A percentile compares a stretch with the other conserved stretches of the same genome.
phyloP scores from a whole-genome alignment of 1,140 invertebrate genomes.

The Scaptomyza graminum region DNA sequence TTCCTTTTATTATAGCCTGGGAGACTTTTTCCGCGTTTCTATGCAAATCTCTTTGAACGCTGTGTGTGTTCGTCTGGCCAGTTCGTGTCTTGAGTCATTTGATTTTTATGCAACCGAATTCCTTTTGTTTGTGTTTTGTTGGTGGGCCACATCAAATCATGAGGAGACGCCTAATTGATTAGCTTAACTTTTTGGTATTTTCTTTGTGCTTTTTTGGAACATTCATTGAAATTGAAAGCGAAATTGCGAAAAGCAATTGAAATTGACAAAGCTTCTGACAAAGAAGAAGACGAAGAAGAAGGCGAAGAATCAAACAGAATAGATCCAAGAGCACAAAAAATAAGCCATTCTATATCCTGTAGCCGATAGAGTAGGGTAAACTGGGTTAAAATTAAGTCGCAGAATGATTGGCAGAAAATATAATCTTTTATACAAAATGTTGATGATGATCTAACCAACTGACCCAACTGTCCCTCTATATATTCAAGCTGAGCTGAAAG shows the following conservation, averaged over 20 bases:
- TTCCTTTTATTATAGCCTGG: slow-evolving; percentile 52
- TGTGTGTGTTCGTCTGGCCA: slow-evolving; percentile 55
- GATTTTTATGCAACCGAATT: slow-evolving; percentile 46
- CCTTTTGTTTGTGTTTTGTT: slow-evolving; percentile 37
- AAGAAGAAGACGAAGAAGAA: neutral
- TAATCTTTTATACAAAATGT: too few relatives aligned
- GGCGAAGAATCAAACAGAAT: too few relatives aligned
- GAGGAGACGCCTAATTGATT: slow-evolving; percentile 45
- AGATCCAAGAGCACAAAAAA: too few relatives aligned
- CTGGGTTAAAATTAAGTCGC: too few relatives aligned
- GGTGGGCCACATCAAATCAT: slow-evolving; percentile 55
- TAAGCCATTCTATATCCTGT: too few relatives aligned
- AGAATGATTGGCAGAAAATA: too few relatives aligned
- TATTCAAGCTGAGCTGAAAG: too few relatives aligned
- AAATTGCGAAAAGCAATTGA: slow-evolving; percentile 53
- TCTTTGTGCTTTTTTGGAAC: slow-evolving; percentile 51
- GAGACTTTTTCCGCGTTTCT: slow-evolving; percentile 67
- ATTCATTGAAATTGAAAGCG: slow-evolving; percentile 17
- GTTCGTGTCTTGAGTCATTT: slow-evolving; percentile 77
- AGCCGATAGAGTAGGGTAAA: too few relatives aligned
- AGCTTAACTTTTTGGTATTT: slow-evolving; percentile 10
- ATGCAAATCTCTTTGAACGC: slow-evolving; percentile 39
- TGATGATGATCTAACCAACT: too few relatives aligned
- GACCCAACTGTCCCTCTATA: too few relatives aligned
- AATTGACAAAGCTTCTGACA: slow-evolving; percentile 44